Conservation (phyloP, 2,113 vertebrate genomes). For the Microcebus ravelobensis region DNA sequence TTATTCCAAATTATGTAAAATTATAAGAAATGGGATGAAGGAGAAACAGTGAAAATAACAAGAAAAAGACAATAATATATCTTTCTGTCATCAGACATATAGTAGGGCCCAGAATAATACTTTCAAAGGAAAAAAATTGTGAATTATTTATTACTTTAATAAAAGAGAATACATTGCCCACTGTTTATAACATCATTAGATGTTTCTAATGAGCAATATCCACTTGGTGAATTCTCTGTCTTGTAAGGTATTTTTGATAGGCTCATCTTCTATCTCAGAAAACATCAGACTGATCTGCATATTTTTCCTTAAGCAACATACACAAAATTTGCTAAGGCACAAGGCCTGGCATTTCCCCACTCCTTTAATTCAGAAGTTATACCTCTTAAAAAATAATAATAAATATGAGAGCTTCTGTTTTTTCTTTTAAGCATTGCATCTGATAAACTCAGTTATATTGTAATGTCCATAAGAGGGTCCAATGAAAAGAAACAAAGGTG, state of each 20-base stretch:
- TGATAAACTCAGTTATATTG: neutral
- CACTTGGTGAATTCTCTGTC: neutral
- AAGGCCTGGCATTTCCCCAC: rapidly evolving
- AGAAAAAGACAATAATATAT: neutral
- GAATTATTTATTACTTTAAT: neutral
- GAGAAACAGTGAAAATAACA: neutral
- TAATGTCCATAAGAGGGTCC: neutral
- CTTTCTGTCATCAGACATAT: neutral
- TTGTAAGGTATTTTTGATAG: neutral
- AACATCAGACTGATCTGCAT: neutral
- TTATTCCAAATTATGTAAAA: neutral
- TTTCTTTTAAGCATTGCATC: neutral
- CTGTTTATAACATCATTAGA: neutral
- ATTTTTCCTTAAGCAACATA: neutral
- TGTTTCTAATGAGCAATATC: neutral
- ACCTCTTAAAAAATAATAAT: neutral
- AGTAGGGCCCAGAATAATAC: neutral
- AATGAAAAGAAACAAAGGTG: neutral
- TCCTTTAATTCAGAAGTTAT: neutral
- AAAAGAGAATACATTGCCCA: neutral
- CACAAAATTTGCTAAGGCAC: rapidly evolving
- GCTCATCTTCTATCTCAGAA: neutral
- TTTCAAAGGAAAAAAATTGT: neutral
- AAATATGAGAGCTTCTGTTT: neutral
- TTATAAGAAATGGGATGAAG: neutral